Evolutionary conservation across 1,140 invertebrate species (phyloP).

Genomic region (Popillia japonica): DNA sequence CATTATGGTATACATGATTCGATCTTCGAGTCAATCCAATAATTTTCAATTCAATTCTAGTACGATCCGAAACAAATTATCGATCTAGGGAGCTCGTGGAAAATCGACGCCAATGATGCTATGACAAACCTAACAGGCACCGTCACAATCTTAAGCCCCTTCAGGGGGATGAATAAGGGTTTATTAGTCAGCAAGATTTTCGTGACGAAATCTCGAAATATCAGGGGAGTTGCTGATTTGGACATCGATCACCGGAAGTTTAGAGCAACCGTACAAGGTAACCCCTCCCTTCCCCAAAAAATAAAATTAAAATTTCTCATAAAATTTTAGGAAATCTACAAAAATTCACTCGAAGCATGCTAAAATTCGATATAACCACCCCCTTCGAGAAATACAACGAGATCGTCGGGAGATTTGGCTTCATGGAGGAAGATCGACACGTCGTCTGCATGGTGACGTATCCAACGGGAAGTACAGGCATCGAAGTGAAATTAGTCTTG

Average conservation of each 20-base stretch:
- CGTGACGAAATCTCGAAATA: slow-evolving; percentile 65
- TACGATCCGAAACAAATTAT: slow-evolving; percentile 66
- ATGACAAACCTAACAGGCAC: slow-evolving; percentile 67
- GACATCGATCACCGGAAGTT: slow-evolving; percentile 74
- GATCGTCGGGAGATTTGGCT: slow-evolving; percentile 72
- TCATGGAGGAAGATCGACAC: slow-evolving; percentile 73
- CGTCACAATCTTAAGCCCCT: slow-evolving; percentile 65
- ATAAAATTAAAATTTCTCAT: too few species aligned
- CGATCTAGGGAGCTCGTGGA: slow-evolving; percentile 66
- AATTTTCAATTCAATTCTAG: slow-evolving; percentile 42
- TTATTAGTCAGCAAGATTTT: slow-evolving; percentile 71
- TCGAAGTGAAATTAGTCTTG: slow-evolving; percentile 70
- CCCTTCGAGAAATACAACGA: slow-evolving; percentile 71
- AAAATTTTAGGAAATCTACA: slow-evolving; percentile 66
- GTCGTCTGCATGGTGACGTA: slow-evolving; percentile 74
- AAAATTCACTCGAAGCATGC: slow-evolving; percentile 71
- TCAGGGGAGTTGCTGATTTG: slow-evolving; percentile 71
- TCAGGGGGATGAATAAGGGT: slow-evolving; percentile 71
- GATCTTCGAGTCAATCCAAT: too few species aligned
- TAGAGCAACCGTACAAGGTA: slow-evolving; percentile 67
- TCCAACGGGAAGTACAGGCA: slow-evolving; percentile 70
- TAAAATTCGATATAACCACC: slow-evolving; percentile 75
- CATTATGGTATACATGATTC: slow-evolving; percentile 59
- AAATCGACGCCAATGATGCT: slow-evolving; percentile 58
- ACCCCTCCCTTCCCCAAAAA: too few species aligned